These are phyloP conservation scores for Elmis aenea DNA, from an alignment of 2,888 invertebrate species.

Conservation along the genomic window DNA sequence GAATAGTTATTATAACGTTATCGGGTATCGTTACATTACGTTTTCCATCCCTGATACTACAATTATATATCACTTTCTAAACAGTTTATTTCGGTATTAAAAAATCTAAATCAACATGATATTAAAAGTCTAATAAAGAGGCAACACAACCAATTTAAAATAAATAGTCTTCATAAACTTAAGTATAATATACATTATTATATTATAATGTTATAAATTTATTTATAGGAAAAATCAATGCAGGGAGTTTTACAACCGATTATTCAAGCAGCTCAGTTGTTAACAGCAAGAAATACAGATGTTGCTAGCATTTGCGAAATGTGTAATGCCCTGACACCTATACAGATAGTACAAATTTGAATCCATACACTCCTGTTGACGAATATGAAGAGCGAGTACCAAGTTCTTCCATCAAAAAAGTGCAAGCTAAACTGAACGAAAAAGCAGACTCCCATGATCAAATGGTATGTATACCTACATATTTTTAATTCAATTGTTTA, in stretches of 20 bases:
- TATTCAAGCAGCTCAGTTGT: conserved; percentile 89
- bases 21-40: too few species aligned
- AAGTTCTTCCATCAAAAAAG: conserved; percentile 74
- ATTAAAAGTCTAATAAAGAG: too few species aligned
- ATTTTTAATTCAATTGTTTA: conserved; percentile 9
- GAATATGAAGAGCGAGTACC: conserved; percentile 83
- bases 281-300: conserved; percentile 93
- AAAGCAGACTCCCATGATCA: conserved; percentile 36
- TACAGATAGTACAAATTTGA: conserved; percentile 77
- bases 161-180: too few species aligned
- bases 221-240: conserved; percentile 9
- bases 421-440: conserved; percentile 69
- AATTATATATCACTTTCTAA: too few species aligned
- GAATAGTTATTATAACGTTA: too few species aligned
- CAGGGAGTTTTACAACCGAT: conserved; percentile 76
- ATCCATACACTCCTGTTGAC: conserved; percentile 68
- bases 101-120: too few species aligned
- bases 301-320: conserved; percentile 89
- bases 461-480: conserved; percentile 37
- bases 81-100: too few species aligned
- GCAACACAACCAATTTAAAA: too few species aligned
- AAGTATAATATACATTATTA: conserved; percentile 29
- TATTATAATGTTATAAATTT: neutral
- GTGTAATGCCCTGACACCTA: conserved; percentile 82
- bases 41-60: too few species aligned